Conservation (phyloP, 1,140 invertebrate species). For the Sitobion miscanthi region DNA sequence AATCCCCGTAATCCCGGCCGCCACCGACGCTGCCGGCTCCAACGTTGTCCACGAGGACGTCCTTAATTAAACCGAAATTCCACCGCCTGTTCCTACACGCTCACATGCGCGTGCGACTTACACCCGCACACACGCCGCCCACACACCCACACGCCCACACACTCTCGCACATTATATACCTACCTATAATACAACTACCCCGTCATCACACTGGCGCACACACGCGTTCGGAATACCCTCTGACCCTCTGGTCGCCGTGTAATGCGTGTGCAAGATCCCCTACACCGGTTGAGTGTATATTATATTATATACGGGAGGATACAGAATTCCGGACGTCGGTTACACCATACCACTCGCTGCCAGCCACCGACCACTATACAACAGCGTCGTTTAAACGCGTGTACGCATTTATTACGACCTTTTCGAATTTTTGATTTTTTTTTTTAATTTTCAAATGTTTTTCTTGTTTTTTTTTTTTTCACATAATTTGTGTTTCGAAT, state of each 20-base stretch:
- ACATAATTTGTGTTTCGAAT: not conserved
- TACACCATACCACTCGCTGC: not conserved
- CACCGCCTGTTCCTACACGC: not conserved
- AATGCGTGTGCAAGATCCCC: not conserved
- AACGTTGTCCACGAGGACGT: conserved; percentile 30
- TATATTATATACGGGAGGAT: not conserved
- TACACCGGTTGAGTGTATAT: not conserved
- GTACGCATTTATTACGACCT: not conserved
- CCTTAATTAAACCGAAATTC: conserved; percentile 57
- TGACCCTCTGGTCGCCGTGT: not conserved
- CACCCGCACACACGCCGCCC: not conserved
- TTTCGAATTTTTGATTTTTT: not conserved
- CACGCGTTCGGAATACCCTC: not conserved
- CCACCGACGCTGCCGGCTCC: not conserved
- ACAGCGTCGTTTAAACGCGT: not conserved
- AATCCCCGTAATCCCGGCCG: conserved; percentile 54
- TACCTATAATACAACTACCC: not conserved
- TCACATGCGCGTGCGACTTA: not conserved
- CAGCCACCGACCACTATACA: not conserved
- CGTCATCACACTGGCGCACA: not conserved
- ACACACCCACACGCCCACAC: not conserved
- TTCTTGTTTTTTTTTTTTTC: not conserved
- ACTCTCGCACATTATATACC: not conserved
- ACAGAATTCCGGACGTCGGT: not conserved
- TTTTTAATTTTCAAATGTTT: not conserved